Conservation (phyloP, 2,888 invertebrate genomes). For the Hipparchia sbordonii region DNA sequence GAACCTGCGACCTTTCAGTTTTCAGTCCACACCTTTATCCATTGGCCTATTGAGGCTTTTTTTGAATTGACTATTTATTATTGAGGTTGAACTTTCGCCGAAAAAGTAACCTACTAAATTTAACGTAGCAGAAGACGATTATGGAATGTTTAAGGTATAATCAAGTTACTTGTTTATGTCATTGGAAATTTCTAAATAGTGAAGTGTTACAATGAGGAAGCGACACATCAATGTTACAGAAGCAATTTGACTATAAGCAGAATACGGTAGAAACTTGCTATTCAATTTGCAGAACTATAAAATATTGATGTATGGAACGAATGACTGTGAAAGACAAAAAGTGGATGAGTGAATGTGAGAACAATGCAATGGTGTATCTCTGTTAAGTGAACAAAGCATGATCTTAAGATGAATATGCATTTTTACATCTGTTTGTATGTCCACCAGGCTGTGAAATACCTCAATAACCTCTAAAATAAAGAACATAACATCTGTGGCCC, state of each 20-base stretch:
- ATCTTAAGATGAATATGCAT: neutral
- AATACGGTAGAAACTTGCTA: constrained; percentile 52
- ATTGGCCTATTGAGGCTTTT: too few relatives aligned
- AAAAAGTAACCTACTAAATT: neutral
- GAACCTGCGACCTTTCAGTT: too few relatives aligned
- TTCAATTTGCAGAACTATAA: constrained; percentile 34
- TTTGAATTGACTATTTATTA: too few relatives aligned
- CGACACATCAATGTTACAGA: constrained; percentile 65
- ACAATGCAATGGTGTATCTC: neutral
- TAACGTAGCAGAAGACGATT: neutral
- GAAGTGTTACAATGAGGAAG: constrained; percentile 46
- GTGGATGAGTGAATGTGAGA: neutral
- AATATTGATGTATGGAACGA: neutral
- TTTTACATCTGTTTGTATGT: neutral
- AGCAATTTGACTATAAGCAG: constrained; percentile 67
- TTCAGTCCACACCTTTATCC: too few relatives aligned
- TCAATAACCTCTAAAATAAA: neutral
- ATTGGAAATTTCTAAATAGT: constrained; percentile 52
- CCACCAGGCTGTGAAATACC: neutral
- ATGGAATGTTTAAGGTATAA: too few relatives aligned
- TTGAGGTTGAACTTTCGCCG: neutral
- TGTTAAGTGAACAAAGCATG: neutral
- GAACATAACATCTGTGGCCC: neutral
- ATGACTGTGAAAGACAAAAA: neutral
- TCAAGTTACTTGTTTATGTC: neutral